phyloP scores from a whole-genome alignment of 2,797 vertebrate species.

The Mormyrops boulengeri region DNA sequence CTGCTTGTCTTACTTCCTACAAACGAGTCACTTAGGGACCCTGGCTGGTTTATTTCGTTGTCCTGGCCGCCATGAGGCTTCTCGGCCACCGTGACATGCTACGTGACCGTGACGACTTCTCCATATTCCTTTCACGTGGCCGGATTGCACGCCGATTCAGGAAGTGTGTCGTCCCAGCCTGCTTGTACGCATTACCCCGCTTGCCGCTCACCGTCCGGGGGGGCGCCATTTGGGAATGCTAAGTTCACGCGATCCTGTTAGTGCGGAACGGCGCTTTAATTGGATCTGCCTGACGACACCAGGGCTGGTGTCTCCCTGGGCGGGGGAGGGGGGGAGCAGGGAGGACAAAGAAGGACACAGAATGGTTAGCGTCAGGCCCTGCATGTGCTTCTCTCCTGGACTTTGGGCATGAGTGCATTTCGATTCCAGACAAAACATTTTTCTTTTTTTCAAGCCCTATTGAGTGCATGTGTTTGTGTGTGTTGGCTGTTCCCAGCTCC shows the following conservation, averaged over 20 bases:
- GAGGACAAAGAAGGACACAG: not conserved
- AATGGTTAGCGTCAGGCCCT: not conserved
- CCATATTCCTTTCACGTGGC: conserved; percentile 45
- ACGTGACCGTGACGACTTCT: no score
- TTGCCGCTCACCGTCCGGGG: conserved; percentile 57
- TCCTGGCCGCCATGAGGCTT: not conserved
- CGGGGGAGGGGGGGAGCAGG: not conserved
- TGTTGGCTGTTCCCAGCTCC: not conserved
- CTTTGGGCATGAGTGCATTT: conserved; percentile 12
- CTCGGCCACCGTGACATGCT: not conserved
- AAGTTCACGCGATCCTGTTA: conserved; percentile 65
- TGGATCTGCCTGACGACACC: conserved; percentile 51
- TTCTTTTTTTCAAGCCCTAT: conserved; percentile 23
- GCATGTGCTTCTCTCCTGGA: not conserved
- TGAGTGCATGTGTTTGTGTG: not conserved
- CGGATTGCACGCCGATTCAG: conserved; percentile 41
- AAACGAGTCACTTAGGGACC: not conserved
- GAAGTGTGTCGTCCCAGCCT: conserved; percentile 48
- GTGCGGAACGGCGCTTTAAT: conserved; percentile 68
- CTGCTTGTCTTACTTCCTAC: not conserved
- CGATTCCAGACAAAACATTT: conserved; percentile 28
- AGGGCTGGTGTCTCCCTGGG: not conserved
- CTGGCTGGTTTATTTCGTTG: not conserved
- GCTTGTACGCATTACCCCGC: conserved; percentile 55
- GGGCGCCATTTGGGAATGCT: conserved; percentile 45